Evolutionary conservation across 2,888 invertebrate genomes (phyloP).

Genomic region (Catotricha subobsoleta): DNA sequence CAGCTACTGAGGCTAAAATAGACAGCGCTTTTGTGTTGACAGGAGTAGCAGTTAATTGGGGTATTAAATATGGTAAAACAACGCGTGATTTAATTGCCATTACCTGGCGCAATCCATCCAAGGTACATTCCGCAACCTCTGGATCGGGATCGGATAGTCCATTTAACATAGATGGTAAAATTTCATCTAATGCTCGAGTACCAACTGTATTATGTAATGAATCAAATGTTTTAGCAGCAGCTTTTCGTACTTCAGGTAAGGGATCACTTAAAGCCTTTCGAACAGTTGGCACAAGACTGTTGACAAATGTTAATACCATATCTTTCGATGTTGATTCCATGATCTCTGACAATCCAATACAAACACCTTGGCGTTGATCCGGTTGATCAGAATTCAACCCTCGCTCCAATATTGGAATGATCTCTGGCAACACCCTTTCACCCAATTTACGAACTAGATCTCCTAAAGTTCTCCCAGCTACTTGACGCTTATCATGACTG

Average conservation of each 20-base stretch:
- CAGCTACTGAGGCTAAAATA: conserved; percentile 85
- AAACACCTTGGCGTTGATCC: conserved; percentile 95
- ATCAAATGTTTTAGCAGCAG: conserved; percentile 94
- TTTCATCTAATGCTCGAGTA: conserved; percentile 85
- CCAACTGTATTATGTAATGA: conserved; percentile 89
- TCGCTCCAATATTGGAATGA: conserved; percentile 89
- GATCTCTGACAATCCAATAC: conserved; percentile 94
- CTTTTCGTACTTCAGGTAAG: conserved; percentile 76
- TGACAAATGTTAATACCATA: conserved; percentile 78
- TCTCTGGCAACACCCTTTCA: conserved; percentile 92
- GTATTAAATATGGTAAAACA: conserved; percentile 89
- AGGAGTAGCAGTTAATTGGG: conserved; percentile 74
- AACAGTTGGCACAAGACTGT: conserved; percentile 84
- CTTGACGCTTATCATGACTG: conserved; percentile 90
- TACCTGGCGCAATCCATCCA: conserved; percentile 91
- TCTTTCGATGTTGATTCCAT: conserved; percentile 92
- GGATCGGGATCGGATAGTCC: conserved; percentile 56
- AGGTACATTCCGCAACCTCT: conserved; percentile 65
- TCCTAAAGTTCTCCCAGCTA: conserved; percentile 89
- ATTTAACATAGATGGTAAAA: conserved; percentile 78
- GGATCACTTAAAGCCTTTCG: conserved; percentile 87
- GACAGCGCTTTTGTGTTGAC: conserved; percentile 88
- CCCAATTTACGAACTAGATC: conserved; percentile 94
- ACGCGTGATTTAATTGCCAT: conserved; percentile 94
- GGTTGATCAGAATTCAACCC: conserved; percentile 80